Evolutionary conservation across 2,113 vertebrate species (phyloP).

Genomic region (Mellivora capensis): DNA sequence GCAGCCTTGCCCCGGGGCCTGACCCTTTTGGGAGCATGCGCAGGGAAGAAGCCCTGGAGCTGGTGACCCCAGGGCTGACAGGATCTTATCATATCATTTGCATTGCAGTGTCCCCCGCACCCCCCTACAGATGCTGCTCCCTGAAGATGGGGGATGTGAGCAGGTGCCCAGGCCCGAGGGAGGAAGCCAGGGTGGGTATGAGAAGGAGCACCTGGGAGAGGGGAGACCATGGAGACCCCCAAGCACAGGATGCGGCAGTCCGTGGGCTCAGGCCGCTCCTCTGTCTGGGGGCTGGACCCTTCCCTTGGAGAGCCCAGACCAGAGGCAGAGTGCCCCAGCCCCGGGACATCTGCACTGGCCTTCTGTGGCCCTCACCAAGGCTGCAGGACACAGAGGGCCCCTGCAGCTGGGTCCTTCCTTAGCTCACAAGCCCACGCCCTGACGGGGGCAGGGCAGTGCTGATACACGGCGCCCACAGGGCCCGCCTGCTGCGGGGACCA

Average conservation of each 20-base stretch:
- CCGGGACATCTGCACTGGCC: not conserved
- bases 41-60: not conserved
- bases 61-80: not conserved
- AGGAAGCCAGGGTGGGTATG: not conserved
- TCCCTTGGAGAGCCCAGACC: not conserved
- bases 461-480: no score
- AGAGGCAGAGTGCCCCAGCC: not conserved
- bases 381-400: not conserved
- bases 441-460: no score
- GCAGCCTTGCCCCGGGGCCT: no score
- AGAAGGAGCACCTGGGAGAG: not conserved
- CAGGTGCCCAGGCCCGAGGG: not conserved
- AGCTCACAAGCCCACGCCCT: no score
- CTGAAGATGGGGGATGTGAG: not conserved
- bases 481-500: not conserved
- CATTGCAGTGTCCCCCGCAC: not conserved
- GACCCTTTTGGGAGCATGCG: not conserved
- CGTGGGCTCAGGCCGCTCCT: not conserved
- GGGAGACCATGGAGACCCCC: not conserved
- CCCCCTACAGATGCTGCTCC: no score
- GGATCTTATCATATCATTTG: not conserved
- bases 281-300: not conserved
- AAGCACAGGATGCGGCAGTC: not conserved
- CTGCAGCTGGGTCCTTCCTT: not conserved
- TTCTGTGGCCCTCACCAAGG: not conserved